Conservation (phyloP, 2,113 vertebrate species). For the Menura novaehollandiae region DNA sequence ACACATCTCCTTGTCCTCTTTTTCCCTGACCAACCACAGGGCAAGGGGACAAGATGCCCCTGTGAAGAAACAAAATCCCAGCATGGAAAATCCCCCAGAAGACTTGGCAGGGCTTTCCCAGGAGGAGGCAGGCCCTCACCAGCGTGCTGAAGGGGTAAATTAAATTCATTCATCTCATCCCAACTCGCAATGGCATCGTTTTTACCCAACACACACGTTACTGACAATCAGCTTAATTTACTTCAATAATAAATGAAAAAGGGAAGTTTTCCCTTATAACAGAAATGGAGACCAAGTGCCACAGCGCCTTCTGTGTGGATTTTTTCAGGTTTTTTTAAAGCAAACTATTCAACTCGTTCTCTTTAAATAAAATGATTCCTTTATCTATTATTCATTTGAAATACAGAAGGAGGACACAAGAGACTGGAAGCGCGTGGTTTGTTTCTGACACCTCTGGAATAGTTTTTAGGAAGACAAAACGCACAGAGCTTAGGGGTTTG, state of each 20-base stretch:
- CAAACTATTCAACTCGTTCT: slow-evolving; percentile 63
- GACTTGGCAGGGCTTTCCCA: neutral
- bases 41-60: neutral
- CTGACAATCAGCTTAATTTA: slow-evolving; percentile 73
- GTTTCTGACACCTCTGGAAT: slow-evolving; percentile 49
- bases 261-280: neutral
- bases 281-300: neutral
- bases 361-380: slow-evolving; percentile 65
- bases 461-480: slow-evolving; percentile 59
- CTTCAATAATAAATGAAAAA: slow-evolving; percentile 71
- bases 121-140: neutral
- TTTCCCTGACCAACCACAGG: neutral
- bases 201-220: slow-evolving; percentile 23
- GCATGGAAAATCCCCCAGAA: neutral
- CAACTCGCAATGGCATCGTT: slow-evolving; percentile 34
- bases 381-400: slow-evolving; percentile 67
- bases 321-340: neutral
- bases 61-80: neutral
- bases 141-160: slow-evolving; percentile 56
- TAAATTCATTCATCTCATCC: slow-evolving; percentile 70
- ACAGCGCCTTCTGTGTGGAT: neutral
- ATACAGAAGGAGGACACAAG: slow-evolving; percentile 60
- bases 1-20: neutral
- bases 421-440: slow-evolving; percentile 42
- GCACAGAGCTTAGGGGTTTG: slow-evolving; percentile 24